Evolutionary conservation across 2,797 vertebrate species (phyloP).

Genomic region (Uromys caudimaculatus): DNA sequence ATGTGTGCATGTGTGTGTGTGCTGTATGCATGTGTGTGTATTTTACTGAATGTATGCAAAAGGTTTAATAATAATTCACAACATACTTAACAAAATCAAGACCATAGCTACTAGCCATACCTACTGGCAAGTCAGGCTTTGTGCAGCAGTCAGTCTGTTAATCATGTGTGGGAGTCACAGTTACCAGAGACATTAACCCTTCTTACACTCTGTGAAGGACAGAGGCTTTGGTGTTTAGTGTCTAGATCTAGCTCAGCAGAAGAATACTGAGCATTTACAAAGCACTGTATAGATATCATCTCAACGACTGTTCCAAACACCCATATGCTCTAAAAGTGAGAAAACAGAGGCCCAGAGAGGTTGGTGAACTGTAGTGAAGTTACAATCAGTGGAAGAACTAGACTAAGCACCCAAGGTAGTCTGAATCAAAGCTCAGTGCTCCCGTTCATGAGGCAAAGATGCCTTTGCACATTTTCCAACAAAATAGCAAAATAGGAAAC

Average conservation of each 20-base stretch:
- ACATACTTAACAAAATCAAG: conserved; percentile 24
- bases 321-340: not conserved
- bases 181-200: not conserved
- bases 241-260: not conserved
- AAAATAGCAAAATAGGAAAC: not conserved
- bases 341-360: not conserved
- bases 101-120: not conserved
- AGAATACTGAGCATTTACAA: not conserved
- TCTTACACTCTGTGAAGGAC: not conserved
- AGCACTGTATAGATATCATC: not conserved
- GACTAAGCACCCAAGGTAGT: not conserved
- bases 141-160: not conserved
- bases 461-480: not conserved
- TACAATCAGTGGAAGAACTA: not conserved
- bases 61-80: not conserved
- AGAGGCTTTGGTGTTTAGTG: not conserved
- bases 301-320: not conserved
- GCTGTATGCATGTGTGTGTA: not conserved
- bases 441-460: not conserved
- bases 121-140: not conserved
- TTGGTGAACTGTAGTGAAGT: not conserved
- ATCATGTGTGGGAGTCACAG: not conserved
- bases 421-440: not conserved
- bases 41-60: conserved; percentile 6
- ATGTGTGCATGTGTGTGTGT: not conserved